Evolutionary conservation across 2,888 invertebrate genomes (phyloP).

Genomic region (Cyclophora punctaria): DNA sequence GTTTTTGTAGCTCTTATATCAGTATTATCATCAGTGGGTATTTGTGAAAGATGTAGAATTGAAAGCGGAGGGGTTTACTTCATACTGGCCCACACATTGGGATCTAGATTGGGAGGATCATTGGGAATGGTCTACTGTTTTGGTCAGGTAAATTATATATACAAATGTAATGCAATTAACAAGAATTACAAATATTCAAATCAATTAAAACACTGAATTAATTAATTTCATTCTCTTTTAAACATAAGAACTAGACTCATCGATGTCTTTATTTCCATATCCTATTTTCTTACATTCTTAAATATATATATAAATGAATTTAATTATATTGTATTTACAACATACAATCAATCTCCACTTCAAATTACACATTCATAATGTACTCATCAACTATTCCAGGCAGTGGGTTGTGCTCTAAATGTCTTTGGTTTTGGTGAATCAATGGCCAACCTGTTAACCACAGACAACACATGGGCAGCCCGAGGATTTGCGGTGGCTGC

Average conservation of each 20-base stretch:
- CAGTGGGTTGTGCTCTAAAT: constrained; percentile 96
- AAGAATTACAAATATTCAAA: too few species aligned
- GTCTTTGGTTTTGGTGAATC: constrained; percentile 98
- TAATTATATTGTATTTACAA: too few species aligned
- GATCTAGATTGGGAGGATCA: constrained; percentile 94
- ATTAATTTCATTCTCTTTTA: too few species aligned
- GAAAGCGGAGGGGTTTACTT: constrained; percentile 99
- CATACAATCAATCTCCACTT: too few species aligned
- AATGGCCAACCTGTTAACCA: constrained; percentile 88
- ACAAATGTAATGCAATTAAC: too few species aligned
- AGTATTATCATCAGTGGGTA: constrained; percentile 95
- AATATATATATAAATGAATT: too few species aligned
- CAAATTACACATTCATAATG: too few species aligned
- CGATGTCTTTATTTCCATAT: too few species aligned
- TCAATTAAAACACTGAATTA: too few species aligned
- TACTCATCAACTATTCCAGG: constrained; percentile 69
- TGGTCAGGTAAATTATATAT: constrained; percentile 82
- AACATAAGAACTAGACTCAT: too few species aligned
- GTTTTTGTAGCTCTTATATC: constrained; percentile 93
- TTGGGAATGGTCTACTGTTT: constrained; percentile 96
- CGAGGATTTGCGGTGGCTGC: constrained; percentile 91
- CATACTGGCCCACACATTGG: constrained; percentile 93
- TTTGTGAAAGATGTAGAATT: constrained; percentile 94
- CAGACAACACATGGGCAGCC: constrained; percentile 85
- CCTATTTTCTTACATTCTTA: too few species aligned